Base-by-base conservation (phyloP, 1,140 invertebrate species). In the Drosophila lacertosa region DNA sequence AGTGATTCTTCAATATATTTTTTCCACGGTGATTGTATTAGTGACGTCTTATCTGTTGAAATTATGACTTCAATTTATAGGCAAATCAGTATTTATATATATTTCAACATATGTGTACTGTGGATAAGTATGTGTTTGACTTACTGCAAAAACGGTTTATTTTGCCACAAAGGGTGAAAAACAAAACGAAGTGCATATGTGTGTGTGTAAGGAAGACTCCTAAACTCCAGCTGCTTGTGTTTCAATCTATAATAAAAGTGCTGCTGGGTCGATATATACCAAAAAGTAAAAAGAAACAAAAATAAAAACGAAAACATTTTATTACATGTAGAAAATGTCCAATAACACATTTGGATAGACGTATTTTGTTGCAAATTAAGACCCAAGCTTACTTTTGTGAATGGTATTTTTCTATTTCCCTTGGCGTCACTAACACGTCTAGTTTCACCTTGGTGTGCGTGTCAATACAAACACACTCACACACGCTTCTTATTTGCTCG, bases 161-260 rank as follows among this genome's bases (percentile, higher is more conserved):
- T 48, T 15, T 29, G 55, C 29, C 45, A 62, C 72, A 67, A 72
- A 76, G 72, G 77, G 72, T 72, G 62, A 81, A 81, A 80, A 66
- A 80, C 48, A 66, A 62, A 60, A 40, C 10, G 37, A 58, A 63
- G 9, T 18, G 22, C 15, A 63, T 32, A 24, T 45, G 4, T 20
- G 26, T 15, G 15, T 29, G 13, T 24, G 20, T 53, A n/a, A 50
- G 13, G 13, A 7, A 22, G 16, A 20, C 32, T 26, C 26, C 37
- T 51, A 16, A 47, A 29, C 47, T 64, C 32, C 59, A 54, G 58
- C 66, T 63, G 47, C 37, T 58, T 7, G 32, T 50, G 59, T 37
- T 24, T 29, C 9, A 7, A 11, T 15, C 15, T 35, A 11, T 53
- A 13, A 37, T 37, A n/a, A 18, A 9, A 37, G 9, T 33, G 15